A percentile compares a stretch with the other conserved stretches of the same genome.
Conservation (phyloP, 2,888 invertebrate genomes). For the Drosophila prostipennis region DNA sequence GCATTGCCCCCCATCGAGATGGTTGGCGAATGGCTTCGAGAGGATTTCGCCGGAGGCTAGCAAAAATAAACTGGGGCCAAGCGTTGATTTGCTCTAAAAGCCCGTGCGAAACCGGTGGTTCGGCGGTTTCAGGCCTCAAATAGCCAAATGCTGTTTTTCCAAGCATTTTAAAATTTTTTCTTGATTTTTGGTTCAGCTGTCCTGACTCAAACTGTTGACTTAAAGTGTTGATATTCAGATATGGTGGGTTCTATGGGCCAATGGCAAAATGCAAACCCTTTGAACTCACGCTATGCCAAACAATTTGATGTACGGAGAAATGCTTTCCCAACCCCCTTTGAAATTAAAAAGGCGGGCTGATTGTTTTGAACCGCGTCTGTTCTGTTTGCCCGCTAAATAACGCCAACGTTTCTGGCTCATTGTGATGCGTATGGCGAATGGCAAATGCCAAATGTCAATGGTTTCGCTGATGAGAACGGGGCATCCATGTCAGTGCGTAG, state of each 20-base stretch:
- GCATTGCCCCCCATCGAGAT: slow-evolving; percentile 49
- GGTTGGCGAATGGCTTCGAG: slow-evolving; percentile 31
- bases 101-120: neutral
- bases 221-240: slow-evolving; percentile 14
- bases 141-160: slow-evolving; percentile 4
- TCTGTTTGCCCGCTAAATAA: slow-evolving; percentile 19
- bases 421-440: slow-evolving; percentile 25
- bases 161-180: neutral
- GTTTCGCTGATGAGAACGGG: slow-evolving; percentile 19
- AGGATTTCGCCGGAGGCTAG: slow-evolving; percentile 9
- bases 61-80: slow-evolving; percentile 16
- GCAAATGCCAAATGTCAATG: slow-evolving; percentile 20
- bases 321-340: slow-evolving; percentile 1
- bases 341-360: slow-evolving; percentile 30
- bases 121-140: slow-evolving; percentile 14
- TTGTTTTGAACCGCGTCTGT: slow-evolving; percentile 19
- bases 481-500: slow-evolving; percentile 49
- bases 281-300: neutral
- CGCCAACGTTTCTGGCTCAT: slow-evolving; percentile 9
- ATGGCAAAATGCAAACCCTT: slow-evolving; percentile 2
- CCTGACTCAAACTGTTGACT: slow-evolving; percentile 1
- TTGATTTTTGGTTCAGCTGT: slow-evolving; percentile 6
- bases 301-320: slow-evolving; percentile 2
- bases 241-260: too few relatives aligned
- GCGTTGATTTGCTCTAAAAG: slow-evolving; percentile 17